These are phyloP conservation scores for Hemicentrotus pulcherrimus DNA, from an alignment of 35 echinoderm and acorn worm species.

Conservation along the genomic window DNA sequence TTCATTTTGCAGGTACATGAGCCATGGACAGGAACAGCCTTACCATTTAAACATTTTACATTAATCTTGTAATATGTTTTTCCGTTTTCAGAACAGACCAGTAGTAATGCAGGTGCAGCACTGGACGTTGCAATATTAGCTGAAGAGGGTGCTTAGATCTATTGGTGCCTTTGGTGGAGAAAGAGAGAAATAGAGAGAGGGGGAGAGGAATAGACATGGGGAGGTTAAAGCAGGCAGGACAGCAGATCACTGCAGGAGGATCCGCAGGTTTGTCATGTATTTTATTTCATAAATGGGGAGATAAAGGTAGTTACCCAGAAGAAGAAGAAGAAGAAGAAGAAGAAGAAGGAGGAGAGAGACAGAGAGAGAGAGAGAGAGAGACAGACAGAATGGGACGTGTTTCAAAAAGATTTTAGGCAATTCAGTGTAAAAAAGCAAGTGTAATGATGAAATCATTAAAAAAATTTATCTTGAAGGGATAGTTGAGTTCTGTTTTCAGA, in stretches of 20 bases:
- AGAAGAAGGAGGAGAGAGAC: neutral
- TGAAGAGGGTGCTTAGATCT: neutral
- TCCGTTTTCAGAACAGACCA: neutral
- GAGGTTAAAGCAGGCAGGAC: conserved; percentile 53
- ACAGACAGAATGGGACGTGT: too few relatives aligned
- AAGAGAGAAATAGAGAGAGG: neutral
- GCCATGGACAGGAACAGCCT: too few relatives aligned
- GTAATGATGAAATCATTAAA: neutral
- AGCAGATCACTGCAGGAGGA: conserved; percentile 57
- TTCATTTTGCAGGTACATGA: too few relatives aligned
- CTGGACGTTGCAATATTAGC: neutral
- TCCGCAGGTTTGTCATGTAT: conserved; percentile 52
- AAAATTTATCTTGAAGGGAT: too few relatives aligned
- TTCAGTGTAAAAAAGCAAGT: too few relatives aligned
- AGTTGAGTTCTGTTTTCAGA: too few relatives aligned
- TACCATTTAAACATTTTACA: neutral
- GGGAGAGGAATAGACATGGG: neutral
- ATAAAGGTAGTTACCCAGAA: neutral
- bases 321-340: neutral
- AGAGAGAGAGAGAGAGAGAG: too few relatives aligned
- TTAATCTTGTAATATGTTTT: neutral
- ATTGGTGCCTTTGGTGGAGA: too few relatives aligned
- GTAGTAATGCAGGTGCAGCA: neutral
- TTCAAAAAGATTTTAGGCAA: too few relatives aligned
- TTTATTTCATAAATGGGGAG: neutral